Evolutionary conservation across 2,113 vertebrate genomes (phyloP).

Genomic region (Amia ocellicauda): DNA sequence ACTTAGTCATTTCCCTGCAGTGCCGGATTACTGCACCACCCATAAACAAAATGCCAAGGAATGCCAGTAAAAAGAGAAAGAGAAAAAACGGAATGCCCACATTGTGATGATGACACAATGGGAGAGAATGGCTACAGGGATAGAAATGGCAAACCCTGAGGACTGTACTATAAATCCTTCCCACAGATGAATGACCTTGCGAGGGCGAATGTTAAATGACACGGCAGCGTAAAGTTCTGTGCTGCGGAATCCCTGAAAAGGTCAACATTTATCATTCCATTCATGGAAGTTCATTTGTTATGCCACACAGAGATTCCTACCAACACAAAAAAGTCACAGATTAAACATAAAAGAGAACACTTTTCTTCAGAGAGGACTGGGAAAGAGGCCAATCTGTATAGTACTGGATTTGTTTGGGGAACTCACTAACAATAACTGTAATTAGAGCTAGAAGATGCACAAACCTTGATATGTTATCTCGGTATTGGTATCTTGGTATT

Average conservation of each 20-base stretch:
- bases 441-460: constrained; percentile 5
- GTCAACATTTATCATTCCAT: constrained; percentile 36
- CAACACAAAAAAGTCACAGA: constrained; percentile 12
- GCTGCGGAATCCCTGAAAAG: constrained; percentile 35
- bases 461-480: constrained; percentile 14
- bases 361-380: constrained; percentile 27
- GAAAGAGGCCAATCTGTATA: constrained; percentile 15
- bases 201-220: constrained; percentile 24
- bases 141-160: neutral
- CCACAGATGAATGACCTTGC: neutral
- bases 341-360: constrained; percentile 29
- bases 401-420: constrained; percentile 18
- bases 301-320: constrained; percentile 13
- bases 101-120: neutral
- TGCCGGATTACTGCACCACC: no score
- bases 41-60: neutral
- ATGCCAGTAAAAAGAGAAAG: constrained; percentile 17
- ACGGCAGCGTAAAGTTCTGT: neutral
- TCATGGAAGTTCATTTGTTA: constrained; percentile 11
- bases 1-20: no score
- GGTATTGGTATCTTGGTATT: neutral
- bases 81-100: neutral
- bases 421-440: constrained; percentile 16
- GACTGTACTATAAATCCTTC: neutral
- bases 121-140: no score